Conservation (phyloP, 2,113 vertebrate genomes). For the Aegithalos caudatus region DNA sequence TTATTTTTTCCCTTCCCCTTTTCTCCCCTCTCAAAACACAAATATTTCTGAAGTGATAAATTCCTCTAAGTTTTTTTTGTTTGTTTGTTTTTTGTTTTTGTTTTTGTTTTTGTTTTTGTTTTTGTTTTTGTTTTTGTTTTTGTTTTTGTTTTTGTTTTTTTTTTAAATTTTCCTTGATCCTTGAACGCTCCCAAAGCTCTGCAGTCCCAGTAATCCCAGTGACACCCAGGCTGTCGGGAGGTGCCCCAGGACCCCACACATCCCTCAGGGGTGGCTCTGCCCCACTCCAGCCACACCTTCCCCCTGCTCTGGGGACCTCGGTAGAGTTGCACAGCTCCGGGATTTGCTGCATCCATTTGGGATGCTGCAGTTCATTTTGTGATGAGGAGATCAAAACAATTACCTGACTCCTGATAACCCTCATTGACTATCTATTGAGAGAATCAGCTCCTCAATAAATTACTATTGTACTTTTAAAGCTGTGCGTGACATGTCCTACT, state of each 20-base stretch:
- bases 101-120: no score
- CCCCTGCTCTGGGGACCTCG: rapidly evolving
- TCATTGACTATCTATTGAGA: constrained; percentile 57
- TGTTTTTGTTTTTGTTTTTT: no score
- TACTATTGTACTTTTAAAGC: constrained; percentile 47
- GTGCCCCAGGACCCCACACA: neutral
- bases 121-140: no score
- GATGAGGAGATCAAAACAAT: constrained; percentile 49
- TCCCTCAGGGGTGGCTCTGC: rapidly evolving
- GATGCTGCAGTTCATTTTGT: neutral
- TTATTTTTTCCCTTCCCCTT: neutral
- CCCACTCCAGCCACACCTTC: neutral
- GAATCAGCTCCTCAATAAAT: constrained; percentile 65
- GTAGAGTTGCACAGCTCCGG: neutral
- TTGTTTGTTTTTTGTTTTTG: no score
- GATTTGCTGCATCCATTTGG: neutral
- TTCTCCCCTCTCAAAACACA: neutral
- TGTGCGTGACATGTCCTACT: constrained; percentile 53
- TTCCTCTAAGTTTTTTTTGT: neutral
- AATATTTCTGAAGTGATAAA: neutral
- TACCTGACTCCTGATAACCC: constrained; percentile 32
- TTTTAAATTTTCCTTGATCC: neutral
- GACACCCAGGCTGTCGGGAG: neutral
- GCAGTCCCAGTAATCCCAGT: neutral
- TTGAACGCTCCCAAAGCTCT: neutral